phyloP scores from a whole-genome alignment of 1,140 invertebrate species.

The Drosophila subobscura region DNA sequence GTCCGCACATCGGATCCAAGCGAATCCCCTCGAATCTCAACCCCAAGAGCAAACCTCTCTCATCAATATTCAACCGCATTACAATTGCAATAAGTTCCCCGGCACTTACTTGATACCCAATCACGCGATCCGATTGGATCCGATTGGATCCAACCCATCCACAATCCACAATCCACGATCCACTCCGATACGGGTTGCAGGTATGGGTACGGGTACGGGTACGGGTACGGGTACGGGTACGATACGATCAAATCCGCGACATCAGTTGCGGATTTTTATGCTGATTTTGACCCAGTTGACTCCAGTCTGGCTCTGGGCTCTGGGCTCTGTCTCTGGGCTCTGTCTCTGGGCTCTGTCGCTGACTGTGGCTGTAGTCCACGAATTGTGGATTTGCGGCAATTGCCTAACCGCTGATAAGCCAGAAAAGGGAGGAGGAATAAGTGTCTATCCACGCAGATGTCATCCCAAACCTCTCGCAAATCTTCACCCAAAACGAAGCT shows the following conservation, averaged over 20 bases:
- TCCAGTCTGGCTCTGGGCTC: conserved; percentile 13
- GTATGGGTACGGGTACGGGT: conserved; percentile 8
- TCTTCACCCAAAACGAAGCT: no score
- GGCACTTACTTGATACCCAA: conserved; percentile 50
- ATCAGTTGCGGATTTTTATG: conserved; percentile 78
- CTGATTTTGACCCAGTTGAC: conserved; percentile 80
- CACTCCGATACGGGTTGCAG: not conserved
- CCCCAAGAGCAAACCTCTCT: conserved; percentile 47
- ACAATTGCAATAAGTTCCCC: conserved; percentile 78
- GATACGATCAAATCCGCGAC: conserved; percentile 55
- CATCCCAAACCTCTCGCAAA: not conserved
- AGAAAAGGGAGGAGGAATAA: not conserved
- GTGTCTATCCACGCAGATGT: not conserved
- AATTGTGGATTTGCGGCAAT: conserved; percentile 22
- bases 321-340: conserved; percentile 5
- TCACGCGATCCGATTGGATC: conserved; percentile 35
- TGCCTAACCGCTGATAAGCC: not conserved
- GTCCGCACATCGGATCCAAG: not conserved
- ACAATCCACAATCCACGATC: conserved; percentile 17
- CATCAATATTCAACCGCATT: conserved; percentile 81
- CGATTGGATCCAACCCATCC: conserved; percentile 20
- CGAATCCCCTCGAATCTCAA: conserved; percentile 36
- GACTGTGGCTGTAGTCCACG: conserved; percentile 31
- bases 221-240: conserved; percentile 4
- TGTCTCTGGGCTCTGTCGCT: not conserved